Conservation (phyloP, 1,140 invertebrate genomes). For the Eriosoma lanigerum region DNA sequence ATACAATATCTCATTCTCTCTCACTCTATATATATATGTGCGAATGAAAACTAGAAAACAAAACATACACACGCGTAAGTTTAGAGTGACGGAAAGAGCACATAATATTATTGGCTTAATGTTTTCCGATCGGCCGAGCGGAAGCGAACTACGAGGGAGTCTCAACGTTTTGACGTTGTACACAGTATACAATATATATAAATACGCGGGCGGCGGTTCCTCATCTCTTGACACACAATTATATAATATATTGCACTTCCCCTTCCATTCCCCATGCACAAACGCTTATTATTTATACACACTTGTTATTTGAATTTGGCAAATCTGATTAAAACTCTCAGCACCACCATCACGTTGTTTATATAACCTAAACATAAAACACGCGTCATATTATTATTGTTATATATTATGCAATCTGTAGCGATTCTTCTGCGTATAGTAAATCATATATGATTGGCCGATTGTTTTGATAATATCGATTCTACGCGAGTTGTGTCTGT, state of each 20-base stretch:
- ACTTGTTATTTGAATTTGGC: constrained; percentile 25
- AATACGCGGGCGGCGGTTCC: neutral
- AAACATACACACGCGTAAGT: neutral
- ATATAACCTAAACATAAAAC: too few relatives aligned
- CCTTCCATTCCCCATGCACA: neutral
- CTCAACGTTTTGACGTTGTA: constrained; percentile 47
- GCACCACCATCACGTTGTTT: neutral
- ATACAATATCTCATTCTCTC: neutral
- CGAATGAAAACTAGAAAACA: neutral
- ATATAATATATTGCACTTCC: neutral
- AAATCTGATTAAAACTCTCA: constrained; percentile 44
- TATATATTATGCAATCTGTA: neutral
- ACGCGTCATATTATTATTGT: neutral
- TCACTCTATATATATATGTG: neutral
- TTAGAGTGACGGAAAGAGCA: constrained; percentile 22
- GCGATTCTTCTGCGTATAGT: neutral
- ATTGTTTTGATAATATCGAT: neutral
- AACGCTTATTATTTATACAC: constrained; percentile 16
- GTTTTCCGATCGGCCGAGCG: constrained; percentile 50
- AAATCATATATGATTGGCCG: neutral
- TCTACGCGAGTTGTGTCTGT: neutral
- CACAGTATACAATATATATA: too few relatives aligned
- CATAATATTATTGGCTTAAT: constrained; percentile 47
- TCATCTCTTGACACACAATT: constrained; percentile 49
- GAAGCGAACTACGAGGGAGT: constrained; percentile 43